Conservation (phyloP, 2,797 vertebrate species). For the Mus caroli region DNA sequence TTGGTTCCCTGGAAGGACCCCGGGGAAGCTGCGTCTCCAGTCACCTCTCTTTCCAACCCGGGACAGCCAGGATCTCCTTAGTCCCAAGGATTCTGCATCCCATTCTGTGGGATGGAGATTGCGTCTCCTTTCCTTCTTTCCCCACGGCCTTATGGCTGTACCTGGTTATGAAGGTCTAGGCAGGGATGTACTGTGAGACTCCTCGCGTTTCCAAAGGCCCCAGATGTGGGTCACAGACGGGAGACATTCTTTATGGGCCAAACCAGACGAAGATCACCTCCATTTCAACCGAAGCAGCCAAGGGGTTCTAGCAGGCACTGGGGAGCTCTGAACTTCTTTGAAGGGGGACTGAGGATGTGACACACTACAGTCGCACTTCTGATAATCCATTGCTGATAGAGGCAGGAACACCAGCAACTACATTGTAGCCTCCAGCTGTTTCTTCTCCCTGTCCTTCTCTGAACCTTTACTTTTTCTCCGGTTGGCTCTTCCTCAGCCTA, state of each 20-base stretch:
- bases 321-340: neutral
- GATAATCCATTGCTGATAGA: neutral
- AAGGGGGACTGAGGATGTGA: neutral
- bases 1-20: constrained; percentile 28
- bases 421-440: neutral
- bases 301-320: neutral
- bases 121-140: neutral
- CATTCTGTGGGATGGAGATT: neutral
- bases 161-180: neutral
- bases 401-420: neutral
- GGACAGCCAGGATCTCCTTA: neutral
- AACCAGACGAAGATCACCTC: neutral
- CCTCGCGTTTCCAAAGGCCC: constrained; percentile 18
- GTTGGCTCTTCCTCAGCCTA: constrained; percentile 42
- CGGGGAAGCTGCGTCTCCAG: constrained; percentile 4
- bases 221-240: constrained; percentile 37
- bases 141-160: neutral
- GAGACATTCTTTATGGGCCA: neutral
- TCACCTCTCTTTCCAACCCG: neutral
- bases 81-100: neutral
- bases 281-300: neutral
- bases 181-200: neutral
- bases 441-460: neutral
- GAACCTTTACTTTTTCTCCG: neutral
- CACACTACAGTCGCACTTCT: neutral